A percentile compares a stretch with the other conserved stretches of the same genome.
Evolutionary conservation across 1,140 invertebrate species (phyloP).

Genomic region (Aphaenogaster ashmeadi): DNA sequence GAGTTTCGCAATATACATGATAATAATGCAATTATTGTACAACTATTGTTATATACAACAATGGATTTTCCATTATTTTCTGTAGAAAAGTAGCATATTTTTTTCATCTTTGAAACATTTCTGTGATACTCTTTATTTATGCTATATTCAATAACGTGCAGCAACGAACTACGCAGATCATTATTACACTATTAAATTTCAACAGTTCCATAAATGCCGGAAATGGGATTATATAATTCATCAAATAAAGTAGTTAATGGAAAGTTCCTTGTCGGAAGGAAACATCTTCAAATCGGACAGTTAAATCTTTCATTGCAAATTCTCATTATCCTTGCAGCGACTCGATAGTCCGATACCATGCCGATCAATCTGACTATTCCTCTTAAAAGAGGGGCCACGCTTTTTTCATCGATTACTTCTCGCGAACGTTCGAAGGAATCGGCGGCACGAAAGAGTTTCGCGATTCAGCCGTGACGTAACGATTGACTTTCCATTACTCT

Average conservation of each 20-base stretch:
- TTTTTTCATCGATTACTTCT: conserved; percentile 68
- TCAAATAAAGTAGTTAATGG: conserved; percentile 38
- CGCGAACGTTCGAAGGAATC: conserved; percentile 39
- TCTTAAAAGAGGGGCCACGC: conserved; percentile 48
- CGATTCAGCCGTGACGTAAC: conserved; percentile 59
- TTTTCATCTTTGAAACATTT: neutral
- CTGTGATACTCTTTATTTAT: neutral
- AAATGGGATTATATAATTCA: conserved; percentile 55
- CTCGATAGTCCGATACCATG: conserved; percentile 32
- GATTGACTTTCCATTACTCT: conserved; percentile 73
- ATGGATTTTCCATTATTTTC: neutral
- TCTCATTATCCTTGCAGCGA: conserved; percentile 48
- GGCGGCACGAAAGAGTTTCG: conserved; percentile 9
- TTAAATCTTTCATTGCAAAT: conserved; percentile 33
- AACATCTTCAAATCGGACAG: conserved; percentile 15
- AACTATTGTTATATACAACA: neutral
- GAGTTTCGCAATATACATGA: neutral
- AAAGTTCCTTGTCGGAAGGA: conserved; percentile 34
- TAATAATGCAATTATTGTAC: neutral
- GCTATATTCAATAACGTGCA: conserved; percentile 2
- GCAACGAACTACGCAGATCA: neutral
- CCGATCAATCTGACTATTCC: conserved; percentile 39
- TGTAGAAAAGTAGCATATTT: neutral
- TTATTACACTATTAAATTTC: neutral
- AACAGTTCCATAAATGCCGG: conserved; percentile 12